Conservation (phyloP, 2,797 vertebrate genomes). For the Syndactyla subalaris region DNA sequence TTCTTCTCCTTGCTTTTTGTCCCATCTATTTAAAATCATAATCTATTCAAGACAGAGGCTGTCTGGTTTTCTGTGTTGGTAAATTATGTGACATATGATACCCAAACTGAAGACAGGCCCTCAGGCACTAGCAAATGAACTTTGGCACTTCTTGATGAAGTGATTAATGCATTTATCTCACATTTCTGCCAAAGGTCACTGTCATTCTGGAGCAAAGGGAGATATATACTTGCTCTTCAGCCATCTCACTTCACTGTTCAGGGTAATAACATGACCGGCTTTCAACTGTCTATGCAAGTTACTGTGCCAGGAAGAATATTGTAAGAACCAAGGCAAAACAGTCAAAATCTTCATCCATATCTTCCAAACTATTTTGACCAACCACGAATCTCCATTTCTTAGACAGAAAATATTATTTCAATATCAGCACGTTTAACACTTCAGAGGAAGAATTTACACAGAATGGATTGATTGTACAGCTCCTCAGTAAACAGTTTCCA, state of each 20-base stretch:
- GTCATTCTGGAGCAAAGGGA: slow-evolving; percentile 11
- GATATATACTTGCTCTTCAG: background rate
- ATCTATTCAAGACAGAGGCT: slow-evolving; percentile 21
- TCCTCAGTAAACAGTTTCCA: background rate
- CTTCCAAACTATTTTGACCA: background rate
- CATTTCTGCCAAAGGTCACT: slow-evolving; percentile 55
- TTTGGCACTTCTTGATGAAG: slow-evolving; percentile 35
- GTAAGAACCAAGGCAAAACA: background rate
- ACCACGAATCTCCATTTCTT: background rate
- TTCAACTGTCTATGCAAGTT: background rate
- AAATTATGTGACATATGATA: slow-evolving; percentile 33
- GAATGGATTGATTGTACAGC: background rate
- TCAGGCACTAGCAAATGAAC: slow-evolving; percentile 23
- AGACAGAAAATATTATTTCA: background rate
- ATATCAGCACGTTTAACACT: background rate
- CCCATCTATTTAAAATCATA: background rate
- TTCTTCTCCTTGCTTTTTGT: background rate
- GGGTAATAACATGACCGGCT: background rate
- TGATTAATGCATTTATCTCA: slow-evolving; percentile 2
- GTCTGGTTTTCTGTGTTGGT: slow-evolving; percentile 6
- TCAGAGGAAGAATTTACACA: background rate
- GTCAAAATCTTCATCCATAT: background rate
- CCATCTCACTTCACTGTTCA: background rate
- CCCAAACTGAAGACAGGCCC: background rate
- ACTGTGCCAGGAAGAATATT: background rate